phyloP scores from a whole-genome alignment of 64 coral and sea anemone genomes.

The Astreopora myriophthalma region DNA sequence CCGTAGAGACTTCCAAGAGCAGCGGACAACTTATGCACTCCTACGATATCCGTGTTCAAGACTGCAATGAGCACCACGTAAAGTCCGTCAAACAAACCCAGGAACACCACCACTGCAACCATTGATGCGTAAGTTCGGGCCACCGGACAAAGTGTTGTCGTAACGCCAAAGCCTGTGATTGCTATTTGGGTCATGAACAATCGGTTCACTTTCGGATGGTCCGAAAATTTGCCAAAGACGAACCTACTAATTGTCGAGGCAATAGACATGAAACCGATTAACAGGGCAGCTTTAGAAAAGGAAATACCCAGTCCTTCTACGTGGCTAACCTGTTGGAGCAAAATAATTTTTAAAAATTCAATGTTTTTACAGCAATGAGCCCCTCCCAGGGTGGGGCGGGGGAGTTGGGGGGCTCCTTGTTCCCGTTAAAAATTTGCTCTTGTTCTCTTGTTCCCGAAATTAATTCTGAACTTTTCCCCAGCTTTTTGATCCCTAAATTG shows the following conservation, averaged over 20 bases:
- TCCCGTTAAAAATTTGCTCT: too few species aligned
- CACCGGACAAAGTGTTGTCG: constrained; percentile 74
- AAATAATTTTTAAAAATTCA: not conserved
- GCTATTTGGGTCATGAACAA: constrained; percentile 91
- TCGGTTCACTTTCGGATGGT: constrained; percentile 92
- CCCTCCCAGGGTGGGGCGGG: too few species aligned
- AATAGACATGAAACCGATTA: constrained; percentile 95
- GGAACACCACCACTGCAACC: constrained; percentile 61
- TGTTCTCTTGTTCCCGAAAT: too few species aligned
- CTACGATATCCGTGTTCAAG: constrained; percentile 85
- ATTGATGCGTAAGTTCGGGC: constrained; percentile 67
- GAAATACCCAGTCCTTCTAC: constrained; percentile 70
- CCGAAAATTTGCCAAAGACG: constrained; percentile 91
- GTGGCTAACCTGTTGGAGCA: constrained; percentile 74
- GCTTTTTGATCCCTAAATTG: too few species aligned
- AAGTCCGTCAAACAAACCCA: constrained; percentile 86
- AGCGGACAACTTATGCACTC: constrained; percentile 72
- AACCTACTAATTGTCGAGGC: constrained; percentile 84
- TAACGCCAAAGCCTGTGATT: constrained; percentile 78
- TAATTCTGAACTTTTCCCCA: too few species aligned
- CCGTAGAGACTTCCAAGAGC: constrained; percentile 86
- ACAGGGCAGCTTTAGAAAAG: constrained; percentile 54
- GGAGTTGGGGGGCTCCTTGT: too few species aligned
- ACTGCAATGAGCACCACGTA: constrained; percentile 93
- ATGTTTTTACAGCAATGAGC: too few species aligned